phyloP scores from a whole-genome alignment of 2,797 vertebrate species.

The Cetoscarus ocellatus region DNA sequence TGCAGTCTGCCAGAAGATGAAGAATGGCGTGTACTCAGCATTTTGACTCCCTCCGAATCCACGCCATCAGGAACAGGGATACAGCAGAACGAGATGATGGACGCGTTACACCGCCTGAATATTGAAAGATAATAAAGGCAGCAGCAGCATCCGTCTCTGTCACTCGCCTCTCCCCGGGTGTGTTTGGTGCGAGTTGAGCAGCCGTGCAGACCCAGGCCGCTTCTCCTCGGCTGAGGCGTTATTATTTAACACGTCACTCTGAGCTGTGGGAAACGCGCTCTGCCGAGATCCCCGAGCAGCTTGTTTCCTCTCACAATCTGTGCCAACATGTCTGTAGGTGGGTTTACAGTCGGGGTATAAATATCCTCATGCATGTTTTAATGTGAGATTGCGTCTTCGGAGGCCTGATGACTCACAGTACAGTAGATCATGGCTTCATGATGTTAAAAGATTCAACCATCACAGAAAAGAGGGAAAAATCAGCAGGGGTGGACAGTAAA shows the following conservation, averaged over 20 bases:
- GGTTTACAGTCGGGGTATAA: constrained; percentile 14
- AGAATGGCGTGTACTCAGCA: constrained; percentile 43
- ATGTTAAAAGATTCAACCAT: constrained; percentile 24
- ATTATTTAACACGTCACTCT: constrained; percentile 58
- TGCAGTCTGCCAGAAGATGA: constrained; percentile 51
- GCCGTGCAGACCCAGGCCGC: constrained; percentile 7
- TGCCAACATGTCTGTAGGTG: constrained; percentile 15
- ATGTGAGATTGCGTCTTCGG: constrained; percentile 24
- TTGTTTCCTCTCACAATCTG: constrained; percentile 20
- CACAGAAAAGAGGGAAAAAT: constrained; percentile 18
- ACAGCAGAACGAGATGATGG: constrained; percentile 67
- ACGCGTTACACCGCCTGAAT: constrained; percentile 60
- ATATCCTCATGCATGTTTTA: constrained; percentile 21
- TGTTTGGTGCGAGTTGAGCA: constrained; percentile 27
- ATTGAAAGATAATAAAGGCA: constrained; percentile 68
- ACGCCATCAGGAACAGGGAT: constrained; percentile 57
- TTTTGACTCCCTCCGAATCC: constrained; percentile 57
- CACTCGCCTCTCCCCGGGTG: constrained; percentile 31
- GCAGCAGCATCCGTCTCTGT: constrained; percentile 66
- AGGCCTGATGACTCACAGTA: constrained; percentile 40
- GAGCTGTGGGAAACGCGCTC: constrained; percentile 51
- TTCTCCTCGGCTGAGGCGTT: constrained; percentile 46
- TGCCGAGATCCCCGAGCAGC: constrained; percentile 22
- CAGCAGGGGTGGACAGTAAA: constrained; percentile 1
- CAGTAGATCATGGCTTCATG: constrained; percentile 33